Evolutionary conservation across 2,113 vertebrate genomes (phyloP).

Genomic region (Oreochromis aureus): DNA sequence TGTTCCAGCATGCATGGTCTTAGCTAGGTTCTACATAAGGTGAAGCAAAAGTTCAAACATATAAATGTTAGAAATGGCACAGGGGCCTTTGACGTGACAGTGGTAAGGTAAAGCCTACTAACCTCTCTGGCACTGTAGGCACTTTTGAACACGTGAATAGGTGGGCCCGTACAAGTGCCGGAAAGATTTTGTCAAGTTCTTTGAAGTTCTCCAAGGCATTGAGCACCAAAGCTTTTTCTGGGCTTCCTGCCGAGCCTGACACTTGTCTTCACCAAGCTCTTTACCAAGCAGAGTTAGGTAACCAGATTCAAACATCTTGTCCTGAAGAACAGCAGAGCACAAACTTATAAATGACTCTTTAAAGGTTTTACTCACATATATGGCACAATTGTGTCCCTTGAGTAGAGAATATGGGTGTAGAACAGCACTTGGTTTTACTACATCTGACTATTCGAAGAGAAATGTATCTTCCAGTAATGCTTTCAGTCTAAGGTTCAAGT

Average conservation of each 20-base stretch:
- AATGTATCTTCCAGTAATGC: background rate
- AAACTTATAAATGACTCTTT: background rate
- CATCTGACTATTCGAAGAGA: background rate
- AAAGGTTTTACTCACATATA: background rate
- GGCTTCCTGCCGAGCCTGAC: slow-evolving; percentile 67
- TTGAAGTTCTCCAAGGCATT: slow-evolving; percentile 87
- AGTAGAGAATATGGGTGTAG: background rate
- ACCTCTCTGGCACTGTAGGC: slow-evolving; percentile 84
- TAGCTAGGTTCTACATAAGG: slow-evolving; percentile 75
- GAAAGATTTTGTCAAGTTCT: slow-evolving; percentile 93
- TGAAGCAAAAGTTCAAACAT: background rate
- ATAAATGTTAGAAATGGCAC: background rate
- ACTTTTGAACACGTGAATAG: slow-evolving; percentile 90
- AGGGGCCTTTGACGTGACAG: background rate
- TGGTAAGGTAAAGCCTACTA: background rate
- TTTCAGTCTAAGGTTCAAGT: background rate
- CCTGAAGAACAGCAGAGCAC: slow-evolving; percentile 21
- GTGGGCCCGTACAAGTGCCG: slow-evolving; percentile 86
- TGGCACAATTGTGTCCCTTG: background rate
- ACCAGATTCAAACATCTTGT: slow-evolving; percentile 94
- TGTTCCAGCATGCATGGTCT: slow-evolving; percentile 81
- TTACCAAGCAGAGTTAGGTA: slow-evolving; percentile 93
- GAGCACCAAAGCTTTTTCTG: slow-evolving; percentile 81
- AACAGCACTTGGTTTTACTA: background rate
- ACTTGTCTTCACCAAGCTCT: slow-evolving; percentile 76